Evolutionary conservation across 2,888 invertebrate genomes (phyloP).

Genomic region (Caenorhabditis sulstoni): DNA sequence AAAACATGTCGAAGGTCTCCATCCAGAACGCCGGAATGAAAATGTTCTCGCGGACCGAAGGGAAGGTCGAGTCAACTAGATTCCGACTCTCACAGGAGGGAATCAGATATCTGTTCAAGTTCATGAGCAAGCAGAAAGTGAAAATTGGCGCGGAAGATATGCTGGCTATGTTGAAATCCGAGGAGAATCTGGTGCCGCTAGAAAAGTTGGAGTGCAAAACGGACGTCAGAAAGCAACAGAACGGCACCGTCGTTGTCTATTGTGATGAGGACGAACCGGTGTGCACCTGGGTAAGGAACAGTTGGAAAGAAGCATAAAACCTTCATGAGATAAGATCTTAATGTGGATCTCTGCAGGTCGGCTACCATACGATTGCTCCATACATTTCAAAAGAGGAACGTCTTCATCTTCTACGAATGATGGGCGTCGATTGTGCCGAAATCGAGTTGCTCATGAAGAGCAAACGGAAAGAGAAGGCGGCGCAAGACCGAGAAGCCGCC

Average conservation of each 20-base stretch:
- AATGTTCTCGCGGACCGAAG: constrained; percentile 91
- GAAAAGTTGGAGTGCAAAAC: constrained; percentile 63
- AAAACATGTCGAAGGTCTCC: constrained; percentile 84
- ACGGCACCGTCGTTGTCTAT: constrained; percentile 69
- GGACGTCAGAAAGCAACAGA: constrained; percentile 63
- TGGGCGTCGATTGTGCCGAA: constrained; percentile 71
- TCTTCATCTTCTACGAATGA: constrained; percentile 71
- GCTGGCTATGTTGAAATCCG: constrained; percentile 66
- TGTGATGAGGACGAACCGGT: constrained; percentile 69
- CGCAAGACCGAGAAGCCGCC: constrained; percentile 50
- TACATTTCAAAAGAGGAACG: constrained; percentile 75
- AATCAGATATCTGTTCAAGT: constrained; percentile 63
- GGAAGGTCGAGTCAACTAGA: constrained; percentile 66
- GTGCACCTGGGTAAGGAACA: constrained; percentile 68
- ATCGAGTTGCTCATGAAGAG: constrained; percentile 72
- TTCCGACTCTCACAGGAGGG: constrained; percentile 73
- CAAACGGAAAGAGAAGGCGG: constrained; percentile 70
- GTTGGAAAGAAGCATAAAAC: background rate
- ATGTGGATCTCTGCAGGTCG: constrained; percentile 67
- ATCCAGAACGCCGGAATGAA: constrained; percentile 98
- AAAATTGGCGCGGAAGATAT: constrained; percentile 66
- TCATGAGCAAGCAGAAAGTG: constrained; percentile 70
- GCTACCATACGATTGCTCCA: constrained; percentile 72
- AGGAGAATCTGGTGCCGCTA: constrained; percentile 65
- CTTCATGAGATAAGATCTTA: too few species aligned